These are phyloP conservation scores for Megalonaias nervosa DNA, from an alignment of 1,140 invertebrate species.

Conservation along the genomic window DNA sequence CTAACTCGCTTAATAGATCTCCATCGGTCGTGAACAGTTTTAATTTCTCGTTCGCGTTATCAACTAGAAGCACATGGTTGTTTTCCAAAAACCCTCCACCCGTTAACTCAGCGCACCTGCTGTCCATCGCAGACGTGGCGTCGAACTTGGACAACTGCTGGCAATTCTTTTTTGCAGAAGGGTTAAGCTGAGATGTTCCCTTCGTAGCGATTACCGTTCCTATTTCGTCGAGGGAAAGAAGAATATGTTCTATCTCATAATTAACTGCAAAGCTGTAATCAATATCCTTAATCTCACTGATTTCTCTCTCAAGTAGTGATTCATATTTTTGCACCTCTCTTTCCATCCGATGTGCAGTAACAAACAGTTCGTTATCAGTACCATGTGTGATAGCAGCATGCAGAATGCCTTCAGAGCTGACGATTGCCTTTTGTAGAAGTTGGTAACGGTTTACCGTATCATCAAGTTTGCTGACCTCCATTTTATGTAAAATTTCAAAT, in stretches of 20 bases:
- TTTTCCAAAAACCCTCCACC: constrained; percentile 32
- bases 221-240: constrained; percentile 28
- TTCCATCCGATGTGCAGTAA: constrained; percentile 31
- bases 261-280: constrained; percentile 30
- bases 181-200: constrained; percentile 13
- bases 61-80: constrained; percentile 26
- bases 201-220: constrained; percentile 23
- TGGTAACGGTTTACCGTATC: constrained; percentile 31
- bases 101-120: constrained; percentile 31
- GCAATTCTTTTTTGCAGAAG: constrained; percentile 30
- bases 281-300: constrained; percentile 13
- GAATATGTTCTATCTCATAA: constrained; percentile 35
- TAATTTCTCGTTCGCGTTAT: constrained; percentile 31
- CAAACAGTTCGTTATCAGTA: constrained; percentile 35
- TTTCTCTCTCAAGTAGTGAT: constrained; percentile 26
- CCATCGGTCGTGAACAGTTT: constrained; percentile 36
- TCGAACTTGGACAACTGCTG: constrained; percentile 6
- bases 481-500: constrained; percentile 16
- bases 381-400: constrained; percentile 29
- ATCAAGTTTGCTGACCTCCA: constrained; percentile 18
- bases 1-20: constrained; percentile 23
- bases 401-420: constrained; percentile 24
- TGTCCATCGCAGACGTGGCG: constrained; percentile 34
- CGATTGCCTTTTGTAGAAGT: constrained; percentile 28
- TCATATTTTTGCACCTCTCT: constrained; percentile 35